phyloP scores from a whole-genome alignment of 64 coral and sea anemone genomes.

The Platygyra sinensis region DNA sequence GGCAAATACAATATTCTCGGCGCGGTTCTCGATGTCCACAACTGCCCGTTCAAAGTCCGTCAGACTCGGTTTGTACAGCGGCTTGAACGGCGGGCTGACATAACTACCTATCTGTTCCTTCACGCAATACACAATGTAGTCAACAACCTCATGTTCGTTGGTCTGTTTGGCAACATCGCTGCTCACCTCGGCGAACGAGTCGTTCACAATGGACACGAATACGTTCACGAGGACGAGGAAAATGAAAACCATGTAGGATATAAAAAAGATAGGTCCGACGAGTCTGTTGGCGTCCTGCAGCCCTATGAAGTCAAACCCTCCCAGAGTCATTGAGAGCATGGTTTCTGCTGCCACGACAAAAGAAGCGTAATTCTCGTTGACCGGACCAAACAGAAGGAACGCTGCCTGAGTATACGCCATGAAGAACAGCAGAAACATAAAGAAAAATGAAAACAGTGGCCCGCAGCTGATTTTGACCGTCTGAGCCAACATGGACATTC shows the following conservation, averaged over 20 bases:
- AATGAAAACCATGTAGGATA: slow-evolving; percentile 51
- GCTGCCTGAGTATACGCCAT: slow-evolving; percentile 56
- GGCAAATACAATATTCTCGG: slow-evolving; percentile 61
- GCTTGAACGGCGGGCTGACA: slow-evolving; percentile 41
- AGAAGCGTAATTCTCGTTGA: slow-evolving; percentile 33
- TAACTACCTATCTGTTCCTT: slow-evolving; percentile 47
- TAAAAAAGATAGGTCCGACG: slow-evolving; percentile 76
- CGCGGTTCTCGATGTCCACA: slow-evolving; percentile 34
- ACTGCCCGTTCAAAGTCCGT: slow-evolving; percentile 59
- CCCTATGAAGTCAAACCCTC: slow-evolving; percentile 53
- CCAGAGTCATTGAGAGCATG: slow-evolving; percentile 47
- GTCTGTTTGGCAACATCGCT: slow-evolving; percentile 39
- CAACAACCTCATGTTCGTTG: slow-evolving; percentile 57
- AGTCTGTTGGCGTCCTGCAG: slow-evolving; percentile 45
- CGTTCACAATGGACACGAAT: slow-evolving; percentile 66
- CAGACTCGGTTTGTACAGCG: slow-evolving; percentile 63
- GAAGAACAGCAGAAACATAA: slow-evolving; percentile 67
- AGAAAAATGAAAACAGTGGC: slow-evolving; percentile 49
- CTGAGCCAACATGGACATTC: slow-evolving; percentile 23
- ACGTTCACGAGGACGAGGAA: slow-evolving; percentile 67
- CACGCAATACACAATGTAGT: slow-evolving; percentile 51
- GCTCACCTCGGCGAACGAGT: slow-evolving; percentile 56
- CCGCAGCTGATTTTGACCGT: slow-evolving; percentile 27
- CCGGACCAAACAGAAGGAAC: slow-evolving; percentile 32
- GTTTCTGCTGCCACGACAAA: background rate